A percentile compares a stretch with the other conserved stretches of the same genome.
phyloP scores from a whole-genome alignment of 2,113 vertebrate species.

The Clarias magur region DNA sequence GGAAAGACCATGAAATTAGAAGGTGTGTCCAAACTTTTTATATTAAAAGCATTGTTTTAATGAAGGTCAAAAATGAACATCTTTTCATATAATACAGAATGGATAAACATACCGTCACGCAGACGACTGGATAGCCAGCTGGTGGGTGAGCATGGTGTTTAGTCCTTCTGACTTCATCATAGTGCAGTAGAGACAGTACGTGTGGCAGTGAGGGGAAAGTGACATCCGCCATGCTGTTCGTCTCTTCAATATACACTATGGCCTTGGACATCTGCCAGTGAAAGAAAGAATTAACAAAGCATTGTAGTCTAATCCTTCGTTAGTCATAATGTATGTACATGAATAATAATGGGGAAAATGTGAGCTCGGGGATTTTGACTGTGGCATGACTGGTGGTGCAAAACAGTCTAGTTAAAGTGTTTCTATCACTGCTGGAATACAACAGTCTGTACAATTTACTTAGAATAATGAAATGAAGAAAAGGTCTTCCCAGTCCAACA shows the following conservation, averaged over 20 bases:
- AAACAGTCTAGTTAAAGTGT: neutral
- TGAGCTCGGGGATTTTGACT: neutral
- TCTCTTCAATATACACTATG: conserved; percentile 91
- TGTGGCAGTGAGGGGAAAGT: conserved; percentile 91
- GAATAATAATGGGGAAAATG: neutral
- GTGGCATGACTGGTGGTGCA: neutral
- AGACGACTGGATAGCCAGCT: conserved; percentile 90
- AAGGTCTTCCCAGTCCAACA: no score
- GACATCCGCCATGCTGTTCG: conserved; percentile 89
- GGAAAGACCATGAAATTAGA: no score
- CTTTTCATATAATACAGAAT: neutral
- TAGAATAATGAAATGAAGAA: neutral
- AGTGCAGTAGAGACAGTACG: conserved; percentile 84
- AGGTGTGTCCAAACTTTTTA: no score
- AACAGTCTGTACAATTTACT: neutral
- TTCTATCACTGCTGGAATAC: neutral
- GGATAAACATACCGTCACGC: conserved; percentile 85
- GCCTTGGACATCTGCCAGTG: conserved; percentile 80
- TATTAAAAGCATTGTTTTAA: neutral
- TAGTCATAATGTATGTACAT: neutral
- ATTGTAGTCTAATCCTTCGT: neutral
- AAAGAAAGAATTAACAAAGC: neutral
- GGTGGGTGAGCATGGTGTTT: conserved; percentile 72
- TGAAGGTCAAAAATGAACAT: neutral
- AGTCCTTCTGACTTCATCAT: conserved; percentile 76